Conservation (phyloP, 2,113 vertebrate genomes). For the Oreocharis arfaki region DNA sequence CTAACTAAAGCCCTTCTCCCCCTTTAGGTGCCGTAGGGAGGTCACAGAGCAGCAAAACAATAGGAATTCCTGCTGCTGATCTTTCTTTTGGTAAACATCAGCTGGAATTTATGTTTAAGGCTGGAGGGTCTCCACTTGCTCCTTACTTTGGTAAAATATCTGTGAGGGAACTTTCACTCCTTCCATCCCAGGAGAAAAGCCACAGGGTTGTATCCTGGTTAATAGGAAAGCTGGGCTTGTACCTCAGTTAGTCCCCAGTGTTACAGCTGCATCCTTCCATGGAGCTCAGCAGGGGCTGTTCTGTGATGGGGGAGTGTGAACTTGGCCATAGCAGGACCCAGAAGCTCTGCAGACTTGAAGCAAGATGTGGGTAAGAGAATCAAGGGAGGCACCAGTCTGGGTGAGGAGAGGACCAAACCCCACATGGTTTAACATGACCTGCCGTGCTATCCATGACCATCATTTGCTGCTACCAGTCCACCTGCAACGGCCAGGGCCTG, state of each 20-base stretch:
- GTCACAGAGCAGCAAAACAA: background rate
- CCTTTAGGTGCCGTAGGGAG: background rate
- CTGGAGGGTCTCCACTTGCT: background rate
- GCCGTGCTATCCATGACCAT: background rate
- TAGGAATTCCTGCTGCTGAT: background rate
- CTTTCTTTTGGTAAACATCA: background rate
- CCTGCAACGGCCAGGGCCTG: background rate
- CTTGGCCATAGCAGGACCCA: background rate
- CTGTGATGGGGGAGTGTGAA: fast-evolving
- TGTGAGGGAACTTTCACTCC: background rate
- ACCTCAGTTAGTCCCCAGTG: background rate
- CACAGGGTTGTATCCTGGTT: background rate
- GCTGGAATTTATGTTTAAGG: background rate
- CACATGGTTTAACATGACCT: background rate
- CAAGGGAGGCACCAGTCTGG: background rate
- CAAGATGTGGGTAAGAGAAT: fast-evolving
- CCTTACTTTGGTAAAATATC: background rate
- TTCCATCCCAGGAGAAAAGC: background rate
- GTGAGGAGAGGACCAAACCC: background rate
- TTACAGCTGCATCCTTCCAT: background rate
- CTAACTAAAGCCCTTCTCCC: background rate
- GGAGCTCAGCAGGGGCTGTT: background rate
- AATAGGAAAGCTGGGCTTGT: background rate
- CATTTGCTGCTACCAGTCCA: background rate
- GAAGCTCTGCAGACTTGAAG: background rate